Evolutionary conservation across 2,888 invertebrate species (phyloP).

Genomic region (Lepas anatifera): DNA sequence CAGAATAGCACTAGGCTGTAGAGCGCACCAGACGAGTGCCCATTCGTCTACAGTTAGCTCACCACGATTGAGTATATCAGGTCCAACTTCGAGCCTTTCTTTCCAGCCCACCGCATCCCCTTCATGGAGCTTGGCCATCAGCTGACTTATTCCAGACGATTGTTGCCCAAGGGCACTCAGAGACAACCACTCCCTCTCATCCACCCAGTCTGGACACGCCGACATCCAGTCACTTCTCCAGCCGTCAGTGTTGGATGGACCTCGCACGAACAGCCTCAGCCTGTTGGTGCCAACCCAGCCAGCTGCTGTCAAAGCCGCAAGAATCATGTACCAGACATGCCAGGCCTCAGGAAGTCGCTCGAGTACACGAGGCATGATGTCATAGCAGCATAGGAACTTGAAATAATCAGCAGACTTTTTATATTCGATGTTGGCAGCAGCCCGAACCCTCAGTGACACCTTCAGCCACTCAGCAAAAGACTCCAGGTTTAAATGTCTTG

Average conservation of each 20-base stretch:
- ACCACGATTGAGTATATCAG: slow-evolving; percentile 79
- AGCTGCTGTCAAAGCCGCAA: slow-evolving; percentile 74
- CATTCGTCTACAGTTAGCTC: slow-evolving; percentile 81
- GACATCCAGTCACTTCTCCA: slow-evolving; percentile 61
- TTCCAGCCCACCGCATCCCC: slow-evolving; percentile 33
- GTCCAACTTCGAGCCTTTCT: slow-evolving; percentile 75
- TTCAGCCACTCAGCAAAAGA: background rate
- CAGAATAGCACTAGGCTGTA: no score
- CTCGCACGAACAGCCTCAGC: slow-evolving; percentile 87
- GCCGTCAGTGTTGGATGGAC: slow-evolving; percentile 90
- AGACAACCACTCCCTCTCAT: slow-evolving; percentile 71
- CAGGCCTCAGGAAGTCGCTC: slow-evolving; percentile 95
- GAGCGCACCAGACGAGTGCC: slow-evolving; percentile 92
- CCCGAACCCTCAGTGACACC: background rate
- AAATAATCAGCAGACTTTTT: background rate
- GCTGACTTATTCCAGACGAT: slow-evolving; percentile 70
- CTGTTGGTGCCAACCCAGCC: slow-evolving; percentile 50
- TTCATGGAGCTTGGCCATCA: slow-evolving; percentile 72
- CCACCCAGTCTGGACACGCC: slow-evolving; percentile 85
- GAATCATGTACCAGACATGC: slow-evolving; percentile 87
- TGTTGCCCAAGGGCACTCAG: slow-evolving; percentile 79
- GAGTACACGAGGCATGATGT: slow-evolving; percentile 67
- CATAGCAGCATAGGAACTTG: slow-evolving; percentile 52
- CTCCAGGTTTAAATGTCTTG: background rate
- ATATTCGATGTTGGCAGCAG: background rate